phyloP scores from a whole-genome alignment of 2,888 invertebrate species.

The Margaritifera margaritifera region DNA sequence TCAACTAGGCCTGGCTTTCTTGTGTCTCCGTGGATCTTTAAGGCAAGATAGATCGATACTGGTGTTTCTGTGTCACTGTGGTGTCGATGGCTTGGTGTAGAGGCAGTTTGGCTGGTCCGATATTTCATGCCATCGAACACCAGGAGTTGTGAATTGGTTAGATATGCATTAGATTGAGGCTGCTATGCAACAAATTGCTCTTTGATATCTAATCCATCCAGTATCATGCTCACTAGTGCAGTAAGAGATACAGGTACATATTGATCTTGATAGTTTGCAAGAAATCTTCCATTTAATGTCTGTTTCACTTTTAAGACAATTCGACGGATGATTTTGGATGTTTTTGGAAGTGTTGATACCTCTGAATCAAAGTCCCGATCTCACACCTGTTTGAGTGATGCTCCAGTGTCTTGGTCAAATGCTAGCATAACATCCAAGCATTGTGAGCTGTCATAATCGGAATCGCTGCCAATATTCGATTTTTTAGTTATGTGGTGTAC shows the following conservation, averaged over 20 bases:
- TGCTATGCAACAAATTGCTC: neutral
- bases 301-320: neutral
- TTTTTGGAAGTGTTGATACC: neutral
- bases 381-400: neutral
- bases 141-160: conserved; percentile 5
- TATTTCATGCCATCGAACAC: conserved; percentile 1
- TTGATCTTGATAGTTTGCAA: too few species aligned
- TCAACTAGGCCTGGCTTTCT: too few species aligned
- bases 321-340: conserved; percentile 2
- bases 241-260: too few species aligned
- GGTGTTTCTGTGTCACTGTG: conserved; percentile 17
- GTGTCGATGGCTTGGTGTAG: too few species aligned
- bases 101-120: neutral
- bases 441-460: neutral
- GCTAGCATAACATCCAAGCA: neutral
- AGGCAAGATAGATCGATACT: conserved; percentile 18
- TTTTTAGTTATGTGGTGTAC: neutral
- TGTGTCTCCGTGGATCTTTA: conserved; percentile 2
- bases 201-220: conserved; percentile 8
- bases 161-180: neutral
- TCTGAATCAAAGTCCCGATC: conserved; percentile 1
- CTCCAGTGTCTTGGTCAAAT: conserved; percentile 1
- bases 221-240: neutral
- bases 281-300: too few species aligned
- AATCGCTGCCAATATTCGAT: neutral